Percentiles rank a stretch among this genome's conserved stretches.
Conservation (phyloP, 2,888 invertebrate species). For the Caenorhabditis sp. region DNA sequence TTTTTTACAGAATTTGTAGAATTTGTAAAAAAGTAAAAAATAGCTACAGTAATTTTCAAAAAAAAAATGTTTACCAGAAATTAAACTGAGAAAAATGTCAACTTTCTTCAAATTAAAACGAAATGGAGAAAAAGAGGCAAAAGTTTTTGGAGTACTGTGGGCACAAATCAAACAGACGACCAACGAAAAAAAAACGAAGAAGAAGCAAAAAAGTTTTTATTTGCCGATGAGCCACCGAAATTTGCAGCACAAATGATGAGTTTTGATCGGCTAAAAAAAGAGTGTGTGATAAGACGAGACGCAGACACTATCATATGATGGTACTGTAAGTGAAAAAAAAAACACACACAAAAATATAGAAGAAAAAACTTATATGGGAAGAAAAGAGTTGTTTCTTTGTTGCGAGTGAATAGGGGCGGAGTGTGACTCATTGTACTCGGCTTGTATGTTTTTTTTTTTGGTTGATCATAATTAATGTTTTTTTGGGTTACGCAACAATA, state of each 20-base stretch:
- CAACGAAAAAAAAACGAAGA: not conserved
- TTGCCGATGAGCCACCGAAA: slow-evolving; percentile 6
- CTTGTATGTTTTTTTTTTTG: too few relatives aligned
- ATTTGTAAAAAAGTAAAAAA: too few relatives aligned
- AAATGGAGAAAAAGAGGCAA: not conserved
- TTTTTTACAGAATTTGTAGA: too few relatives aligned
- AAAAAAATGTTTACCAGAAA: too few relatives aligned
- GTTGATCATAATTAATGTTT: too few relatives aligned
- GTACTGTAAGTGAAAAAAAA: too few relatives aligned
- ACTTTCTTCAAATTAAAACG: too few relatives aligned
- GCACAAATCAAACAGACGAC: not conserved
- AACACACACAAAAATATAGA: not conserved
- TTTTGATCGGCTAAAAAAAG: not conserved
- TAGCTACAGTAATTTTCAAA: too few relatives aligned
- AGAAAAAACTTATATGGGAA: too few relatives aligned
- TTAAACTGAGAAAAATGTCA: too few relatives aligned
- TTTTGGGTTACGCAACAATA: not conserved
- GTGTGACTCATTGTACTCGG: not conserved
- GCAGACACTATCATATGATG: slow-evolving; percentile 3
- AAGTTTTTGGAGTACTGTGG: not conserved
- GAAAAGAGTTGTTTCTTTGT: not conserved
- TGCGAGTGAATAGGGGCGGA: not conserved
- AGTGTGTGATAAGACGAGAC: not conserved
- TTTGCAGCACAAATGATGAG: not conserved
- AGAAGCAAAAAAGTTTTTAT: not conserved